Evolutionary conservation across 2,797 vertebrate species (phyloP), one percentile per base, ranked within the genome.

Genomic region (Enteromius unitaeniatus): DNA sequence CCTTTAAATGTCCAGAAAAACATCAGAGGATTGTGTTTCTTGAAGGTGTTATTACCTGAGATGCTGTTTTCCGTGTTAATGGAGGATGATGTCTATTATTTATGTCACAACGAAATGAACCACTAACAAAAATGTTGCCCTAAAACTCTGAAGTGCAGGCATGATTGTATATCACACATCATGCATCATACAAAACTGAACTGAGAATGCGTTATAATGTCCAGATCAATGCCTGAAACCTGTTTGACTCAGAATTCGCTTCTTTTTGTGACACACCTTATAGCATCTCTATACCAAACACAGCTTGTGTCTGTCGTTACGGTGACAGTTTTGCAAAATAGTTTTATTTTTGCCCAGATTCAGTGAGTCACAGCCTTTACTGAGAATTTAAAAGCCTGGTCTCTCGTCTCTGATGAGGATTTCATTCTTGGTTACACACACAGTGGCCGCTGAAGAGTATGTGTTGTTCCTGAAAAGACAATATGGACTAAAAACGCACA

Each of bases 361-460:
- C 47, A 13, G n/a, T 34, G 21, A 60, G 51, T 85, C 75, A 82
- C 53, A 2, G 74, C 42, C 76, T 69, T 34, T 62, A 49, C 28
- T 77, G 60, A 45, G 47, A 69, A 40, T 28, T 81, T 13, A 65
- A 60, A 83, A 51, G 51, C 31, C 31, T 31, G 34, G 68, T 31
- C 37, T 69, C 58, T 51, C 10, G 1, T 40, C 21, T 23, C 28
- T 62, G 58, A 28, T n/a, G 6, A 60, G 31, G 37, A 64, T 82
- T 72, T 79, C 60, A 62, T 34, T 49, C 23, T 82, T 53, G 23
- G 11, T 81, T 77, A 77, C 80, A 79, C 68, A 73, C 17, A 68
- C 31, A 82, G 81, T 73, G 83, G 80, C 76, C 28, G 81, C 26
- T 67, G 55, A 55, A 55, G 34, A 47, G 40, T 76, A 10, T 42